Conservation (phyloP, 2,888 invertebrate genomes). For the Leptothorax acervorum region DNA sequence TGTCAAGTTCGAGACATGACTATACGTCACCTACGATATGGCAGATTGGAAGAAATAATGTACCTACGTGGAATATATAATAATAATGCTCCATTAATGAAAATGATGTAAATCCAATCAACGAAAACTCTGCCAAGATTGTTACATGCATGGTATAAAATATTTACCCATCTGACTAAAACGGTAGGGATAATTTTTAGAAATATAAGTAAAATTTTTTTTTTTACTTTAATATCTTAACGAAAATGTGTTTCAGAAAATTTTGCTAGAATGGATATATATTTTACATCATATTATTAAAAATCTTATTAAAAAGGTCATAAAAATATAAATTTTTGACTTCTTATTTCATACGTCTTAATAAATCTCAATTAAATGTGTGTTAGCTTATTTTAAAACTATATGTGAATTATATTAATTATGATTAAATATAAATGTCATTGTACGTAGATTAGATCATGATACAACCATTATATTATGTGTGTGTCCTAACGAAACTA, state of each 20-base stretch:
- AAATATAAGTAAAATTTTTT: background rate
- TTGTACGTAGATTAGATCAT: background rate
- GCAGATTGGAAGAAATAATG: background rate
- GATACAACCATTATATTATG: background rate
- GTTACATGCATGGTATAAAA: background rate
- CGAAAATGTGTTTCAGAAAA: background rate
- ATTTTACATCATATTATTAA: background rate
- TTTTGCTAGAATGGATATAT: background rate
- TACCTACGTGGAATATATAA: too few relatives aligned
- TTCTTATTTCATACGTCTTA: background rate
- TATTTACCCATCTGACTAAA: background rate
- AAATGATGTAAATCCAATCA: background rate
- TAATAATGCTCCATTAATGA: background rate
- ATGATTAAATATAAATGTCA: too few relatives aligned
- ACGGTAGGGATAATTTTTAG: background rate
- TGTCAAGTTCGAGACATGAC: background rate
- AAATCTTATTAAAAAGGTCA: too few relatives aligned
- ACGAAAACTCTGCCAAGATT: background rate
- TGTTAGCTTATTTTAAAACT: too few relatives aligned
- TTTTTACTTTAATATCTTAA: background rate
- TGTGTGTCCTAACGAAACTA: background rate
- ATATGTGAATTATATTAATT: too few relatives aligned
- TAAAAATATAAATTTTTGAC: background rate
- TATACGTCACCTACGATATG: background rate
- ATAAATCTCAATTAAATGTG: background rate